phyloP scores from a whole-genome alignment of 2,113 vertebrate genomes.

The Anguilla japonica region DNA sequence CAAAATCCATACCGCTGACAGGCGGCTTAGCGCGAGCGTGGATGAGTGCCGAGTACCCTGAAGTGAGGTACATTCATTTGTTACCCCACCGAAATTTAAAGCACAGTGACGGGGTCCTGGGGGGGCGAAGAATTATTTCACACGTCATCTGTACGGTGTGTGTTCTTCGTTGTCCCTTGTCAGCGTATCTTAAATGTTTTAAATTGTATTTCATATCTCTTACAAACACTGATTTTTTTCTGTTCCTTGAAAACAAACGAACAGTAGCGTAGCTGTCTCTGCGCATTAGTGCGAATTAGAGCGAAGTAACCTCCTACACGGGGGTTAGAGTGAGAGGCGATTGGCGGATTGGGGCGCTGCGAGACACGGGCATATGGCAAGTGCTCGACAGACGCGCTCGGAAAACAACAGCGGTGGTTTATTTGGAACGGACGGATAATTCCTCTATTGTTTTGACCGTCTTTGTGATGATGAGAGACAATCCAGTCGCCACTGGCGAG shows the following conservation, averaged over 20 bases:
- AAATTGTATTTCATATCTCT: neutral
- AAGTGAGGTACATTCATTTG: neutral
- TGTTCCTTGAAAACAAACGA: neutral
- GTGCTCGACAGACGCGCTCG: constrained; percentile 49
- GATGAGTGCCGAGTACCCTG: neutral
- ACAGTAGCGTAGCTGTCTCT: neutral
- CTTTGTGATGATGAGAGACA: constrained; percentile 58
- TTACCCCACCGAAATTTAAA: neutral
- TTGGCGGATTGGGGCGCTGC: neutral
- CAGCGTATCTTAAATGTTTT: neutral
- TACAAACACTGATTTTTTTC: neutral
- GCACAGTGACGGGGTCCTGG: neutral
- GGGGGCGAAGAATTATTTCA: neutral
- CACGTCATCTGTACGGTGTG: neutral
- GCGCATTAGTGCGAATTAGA: constrained; percentile 9
- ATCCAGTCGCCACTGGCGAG: constrained; percentile 46
- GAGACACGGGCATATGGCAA: constrained; percentile 39
- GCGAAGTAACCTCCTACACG: neutral
- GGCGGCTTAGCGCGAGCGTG: neutral
- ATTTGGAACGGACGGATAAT: constrained; percentile 49
- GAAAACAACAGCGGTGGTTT: constrained; percentile 35
- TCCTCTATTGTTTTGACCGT: constrained; percentile 48
- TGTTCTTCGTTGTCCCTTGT: neutral
- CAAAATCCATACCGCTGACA: neutral
- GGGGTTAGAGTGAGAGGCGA: neutral